A percentile compares a stretch with the other conserved stretches of the same genome.
phyloP scores from a whole-genome alignment of 2,797 vertebrate genomes.

The Gastrophryne carolinensis region DNA sequence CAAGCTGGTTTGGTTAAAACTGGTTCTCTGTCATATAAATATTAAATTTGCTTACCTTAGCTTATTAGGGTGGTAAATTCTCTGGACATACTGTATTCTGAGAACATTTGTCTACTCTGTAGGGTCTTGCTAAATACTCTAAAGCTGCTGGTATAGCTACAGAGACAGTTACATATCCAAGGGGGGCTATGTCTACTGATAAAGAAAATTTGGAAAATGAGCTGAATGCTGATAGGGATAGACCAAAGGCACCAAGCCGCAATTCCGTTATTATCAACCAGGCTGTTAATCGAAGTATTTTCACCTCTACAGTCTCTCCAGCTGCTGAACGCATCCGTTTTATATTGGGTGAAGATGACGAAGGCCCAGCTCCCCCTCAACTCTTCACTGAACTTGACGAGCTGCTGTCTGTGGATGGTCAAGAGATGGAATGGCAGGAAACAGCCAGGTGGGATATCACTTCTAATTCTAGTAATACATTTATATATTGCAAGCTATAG shows the following conservation, averaged over 20 bases:
- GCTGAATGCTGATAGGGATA: conserved; percentile 68
- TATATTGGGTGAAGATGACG: conserved; percentile 95
- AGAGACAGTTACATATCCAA: conserved; percentile 45
- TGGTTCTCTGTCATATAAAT: conserved; percentile 62
- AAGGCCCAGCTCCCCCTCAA: conserved; percentile 88
- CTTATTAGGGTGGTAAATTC: conserved; percentile 62
- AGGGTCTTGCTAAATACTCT: conserved; percentile 58
- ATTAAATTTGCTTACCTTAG: conserved; percentile 59
- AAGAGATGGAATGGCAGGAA: conserved; percentile 99
- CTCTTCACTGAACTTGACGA: conserved; percentile 98
- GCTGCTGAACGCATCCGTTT: conserved; percentile 95
- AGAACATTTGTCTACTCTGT: conserved; percentile 43
- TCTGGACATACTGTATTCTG: conserved; percentile 45
- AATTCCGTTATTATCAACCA: conserved; percentile 66
- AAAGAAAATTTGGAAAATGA: conserved; percentile 59
- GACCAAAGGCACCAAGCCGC: conserved; percentile 61
- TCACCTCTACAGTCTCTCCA: conserved; percentile 89
- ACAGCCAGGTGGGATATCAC: conserved; percentile 85
- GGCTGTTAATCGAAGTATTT: conserved; percentile 85
- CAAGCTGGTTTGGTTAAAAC: conserved; percentile 63
- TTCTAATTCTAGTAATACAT: not conserved
- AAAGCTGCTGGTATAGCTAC: not conserved
- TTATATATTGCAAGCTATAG: not conserved
- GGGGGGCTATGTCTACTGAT: conserved; percentile 67
- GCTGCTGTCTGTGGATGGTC: conserved; percentile 88